These are phyloP conservation scores for Xanthorhoe spadicearia DNA, from an alignment of 2,888 invertebrate genomes.

Conservation along the genomic window DNA sequence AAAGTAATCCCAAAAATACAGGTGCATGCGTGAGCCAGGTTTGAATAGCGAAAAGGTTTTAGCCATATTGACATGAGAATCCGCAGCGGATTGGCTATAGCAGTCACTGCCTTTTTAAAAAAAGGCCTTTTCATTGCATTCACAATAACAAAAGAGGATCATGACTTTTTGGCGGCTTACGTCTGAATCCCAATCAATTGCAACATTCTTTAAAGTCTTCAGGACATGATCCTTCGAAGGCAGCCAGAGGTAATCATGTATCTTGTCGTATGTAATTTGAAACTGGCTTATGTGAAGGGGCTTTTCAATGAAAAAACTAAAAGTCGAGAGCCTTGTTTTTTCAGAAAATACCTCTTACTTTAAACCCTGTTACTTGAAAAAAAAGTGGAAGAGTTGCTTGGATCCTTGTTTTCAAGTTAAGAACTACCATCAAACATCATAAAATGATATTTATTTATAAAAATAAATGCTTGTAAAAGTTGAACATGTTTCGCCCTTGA, in stretches of 20 bases:
- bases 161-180: neutral
- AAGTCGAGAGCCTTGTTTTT: neutral
- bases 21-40: conserved; percentile 1
- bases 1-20: conserved; percentile 2
- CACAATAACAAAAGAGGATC: neutral
- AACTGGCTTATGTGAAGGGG: no score
- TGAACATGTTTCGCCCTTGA: neutral
- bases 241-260: no score
- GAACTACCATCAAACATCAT: no score
- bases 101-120: neutral
- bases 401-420: no score
- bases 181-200: no score
- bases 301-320: neutral
- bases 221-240: no score
- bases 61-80: neutral
- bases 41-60: conserved; percentile 2
- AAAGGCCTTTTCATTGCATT: neutral
- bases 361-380: no score
- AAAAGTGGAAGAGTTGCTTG: no score
- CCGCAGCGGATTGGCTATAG: neutral
- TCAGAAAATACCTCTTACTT: no score
- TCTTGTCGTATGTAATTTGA: neutral
- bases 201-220: no score
- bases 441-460: no score
- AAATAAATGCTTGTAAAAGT: neutral